Evolutionary conservation across 1,140 invertebrate genomes (phyloP), one percentile per base, ranked within the genome.

Genomic region (Penaeus chinensis): DNA sequence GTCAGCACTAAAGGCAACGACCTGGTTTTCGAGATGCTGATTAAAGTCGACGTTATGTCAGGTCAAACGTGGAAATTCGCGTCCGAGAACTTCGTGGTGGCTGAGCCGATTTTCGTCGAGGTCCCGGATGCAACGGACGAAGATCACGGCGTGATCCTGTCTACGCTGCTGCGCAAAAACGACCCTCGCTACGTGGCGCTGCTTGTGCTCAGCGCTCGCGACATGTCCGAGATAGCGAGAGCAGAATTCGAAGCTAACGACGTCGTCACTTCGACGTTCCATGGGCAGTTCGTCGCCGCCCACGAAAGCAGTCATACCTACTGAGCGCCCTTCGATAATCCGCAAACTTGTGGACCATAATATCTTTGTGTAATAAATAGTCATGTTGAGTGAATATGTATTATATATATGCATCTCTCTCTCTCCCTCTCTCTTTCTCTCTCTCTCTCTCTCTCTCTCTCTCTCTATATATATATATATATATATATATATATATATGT

Each of bases 61-160:
- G 89, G 89, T 27, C 54, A 89, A 78, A 86, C 78, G 13, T 37
- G 81, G 27, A 65, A 71, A 18, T 91, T 89, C 89, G 84, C 81
- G 2, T 91, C 92, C 76, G 69, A 90, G 16, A 87, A 89, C 22
- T 89, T 84, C 74, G 85, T 87, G 61, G 90, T 91, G 16, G 91
- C 91, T 3, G 92, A 92, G 85, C 91, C 92, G 5, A 90, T 92
- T 24, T 92, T 92, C 88, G 91, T 92, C 62, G 84, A 89, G 3
- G 84, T 87, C 0, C 92, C 92, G 20, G 88, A 89, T 32, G 90
- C 88, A 20, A 86, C 63, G 13, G 89, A 90, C 3, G 92, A 92
- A 87, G 92, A 93, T 71, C 92, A 93, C 80, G 93, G 92, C 16
- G 89, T 92, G 42, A 16, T 92, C 19, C 69, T 92, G 27, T 78